Base-by-base conservation (phyloP, 2,888 invertebrate genomes). In the Protophormia terraenovae region DNA sequence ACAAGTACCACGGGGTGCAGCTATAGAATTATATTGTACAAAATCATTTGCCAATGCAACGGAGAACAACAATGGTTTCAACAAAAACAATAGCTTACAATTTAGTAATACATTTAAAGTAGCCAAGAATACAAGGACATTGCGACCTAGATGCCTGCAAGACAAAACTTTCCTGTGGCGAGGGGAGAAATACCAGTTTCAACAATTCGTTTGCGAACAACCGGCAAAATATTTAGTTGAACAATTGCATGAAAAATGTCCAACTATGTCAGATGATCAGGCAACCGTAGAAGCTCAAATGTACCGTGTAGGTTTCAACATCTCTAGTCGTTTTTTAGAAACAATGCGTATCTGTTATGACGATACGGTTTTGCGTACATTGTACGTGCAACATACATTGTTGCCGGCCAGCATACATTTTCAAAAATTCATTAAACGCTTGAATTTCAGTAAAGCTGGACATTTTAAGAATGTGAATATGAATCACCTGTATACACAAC, bases 311-410 rank as follows among this genome's bases (percentile, higher is more conserved):
- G 93, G 94, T 58, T 93, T 92, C 86, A 84, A 89, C 12, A 85
- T 92, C 6, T 88, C 87, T 35, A 75, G 76, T 19, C 88, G 90
- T 45, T 93, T 93, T 86, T 72, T 93, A 12, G 88, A 87, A 22
- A 91, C 91, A 19, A 88, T 93, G 84, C 90, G 92, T 72, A 86
- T 93, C n/a, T 94, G 93, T 76, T 92, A 93, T 67, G 90, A 93
- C 84, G 90, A 91, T 6, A 24, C 78, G 1, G 86, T 87, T 5
- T 89, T 91, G 64, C 89, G 87, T 4, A 93, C 93, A 0, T 89
- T 91, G 73, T 93, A 93, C 86, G 89, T 91, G 3, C 90, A 90
- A 58, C 89, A 91, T 84, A 86, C 83, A 45, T 73, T 94, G 41
- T 89, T 90, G n/a, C 90, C 93, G 2, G 91, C 91, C 0, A 93